Evolutionary conservation across 2,797 vertebrate genomes (phyloP), one percentile per base, ranked within the genome.

Genomic region (Pangasius mekongensis): DNA sequence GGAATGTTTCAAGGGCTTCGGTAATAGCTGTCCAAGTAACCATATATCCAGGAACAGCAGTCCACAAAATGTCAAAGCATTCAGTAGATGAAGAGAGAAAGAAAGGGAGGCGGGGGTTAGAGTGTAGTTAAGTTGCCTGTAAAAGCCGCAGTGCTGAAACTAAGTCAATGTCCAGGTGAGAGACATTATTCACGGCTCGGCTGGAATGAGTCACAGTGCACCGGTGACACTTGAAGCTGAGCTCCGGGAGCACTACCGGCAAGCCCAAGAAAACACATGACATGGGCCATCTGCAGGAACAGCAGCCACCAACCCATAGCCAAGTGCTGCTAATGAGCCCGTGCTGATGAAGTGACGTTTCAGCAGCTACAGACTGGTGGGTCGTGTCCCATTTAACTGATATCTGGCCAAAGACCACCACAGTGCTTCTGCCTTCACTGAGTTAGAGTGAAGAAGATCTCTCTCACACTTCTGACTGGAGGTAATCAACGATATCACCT

Each of bases 111-210:
- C 22, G 47, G 20, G n/a, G 47, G 71, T 82, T 5, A 62, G 43
- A 43, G 33, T 49, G 86, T 89, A 93, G 94, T 94, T 92, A 93
- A 91, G 91, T 90, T 92, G 90, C 93, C 93, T 91, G 94, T 94
- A 87, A 94, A 95, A 88, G 90, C 91, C 90, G 90, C 91, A 86
- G 77, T 88, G 87, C 92, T 90, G 95, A 95, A 95, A 95, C 69
- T 60, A 30, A 86, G 95, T 92, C 93, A 89, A 39, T 16, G 52
- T 18, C 93, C 95, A 96, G 94, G 94, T 95, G 95, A 95, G 92
- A 95, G 90, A 78, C 90, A 91, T 95, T 94, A 93, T 92, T 95
- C 89, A 91, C 88, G 67, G 92, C 91, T 87, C 81, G 11, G 82
- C 30, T 64, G 36, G 62, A 90, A 90, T 86, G 86, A 84, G 81